A percentile compares a stretch with the other conserved stretches of the same genome.
Conservation (phyloP, 2,888 invertebrate species). For the Eupithecia inturbata region DNA sequence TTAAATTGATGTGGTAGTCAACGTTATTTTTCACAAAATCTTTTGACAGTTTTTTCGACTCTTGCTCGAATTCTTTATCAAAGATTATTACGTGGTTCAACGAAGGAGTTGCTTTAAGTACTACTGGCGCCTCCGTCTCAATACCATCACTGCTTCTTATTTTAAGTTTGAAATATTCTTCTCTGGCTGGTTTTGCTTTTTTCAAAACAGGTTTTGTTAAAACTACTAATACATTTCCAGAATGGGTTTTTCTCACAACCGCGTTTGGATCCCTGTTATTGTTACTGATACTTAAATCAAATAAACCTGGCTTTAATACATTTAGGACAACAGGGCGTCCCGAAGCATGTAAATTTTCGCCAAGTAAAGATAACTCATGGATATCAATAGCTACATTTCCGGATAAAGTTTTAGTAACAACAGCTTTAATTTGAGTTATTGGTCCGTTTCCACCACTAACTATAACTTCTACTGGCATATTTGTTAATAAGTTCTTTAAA, state of each 20-base stretch:
- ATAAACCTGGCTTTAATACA: slow-evolving; percentile 44
- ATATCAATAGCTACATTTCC: slow-evolving; percentile 51
- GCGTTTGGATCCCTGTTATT: slow-evolving; percentile 45
- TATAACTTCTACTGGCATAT: slow-evolving; percentile 36
- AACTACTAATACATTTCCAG: slow-evolving; percentile 48
- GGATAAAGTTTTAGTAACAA: slow-evolving; percentile 50
- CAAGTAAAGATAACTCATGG: slow-evolving; percentile 38
- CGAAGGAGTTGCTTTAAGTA: slow-evolving; percentile 60
- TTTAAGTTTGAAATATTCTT: slow-evolving; percentile 49
- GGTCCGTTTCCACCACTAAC: slow-evolving; percentile 45
- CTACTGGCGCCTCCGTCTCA: slow-evolving; percentile 49
- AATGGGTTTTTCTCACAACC: slow-evolving; percentile 49
- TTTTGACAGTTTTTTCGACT: slow-evolving; percentile 50
- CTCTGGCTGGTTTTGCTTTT: slow-evolving; percentile 5
- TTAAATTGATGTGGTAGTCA: slow-evolving; percentile 52
- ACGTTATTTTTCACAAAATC: slow-evolving; percentile 47
- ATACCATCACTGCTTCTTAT: slow-evolving; percentile 46
- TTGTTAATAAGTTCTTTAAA: slow-evolving; percentile 28
- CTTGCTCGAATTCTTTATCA: slow-evolving; percentile 70
- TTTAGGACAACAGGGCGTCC: slow-evolving; percentile 48
- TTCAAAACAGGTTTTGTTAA: slow-evolving; percentile 38
- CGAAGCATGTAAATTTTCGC: slow-evolving; percentile 39
- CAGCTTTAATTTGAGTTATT: slow-evolving; percentile 39
- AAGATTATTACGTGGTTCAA: slow-evolving; percentile 60
- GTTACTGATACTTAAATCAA: slow-evolving; percentile 43